Evolutionary conservation across 2,888 invertebrate species (phyloP).

Genomic region (Pocota personata): DNA sequence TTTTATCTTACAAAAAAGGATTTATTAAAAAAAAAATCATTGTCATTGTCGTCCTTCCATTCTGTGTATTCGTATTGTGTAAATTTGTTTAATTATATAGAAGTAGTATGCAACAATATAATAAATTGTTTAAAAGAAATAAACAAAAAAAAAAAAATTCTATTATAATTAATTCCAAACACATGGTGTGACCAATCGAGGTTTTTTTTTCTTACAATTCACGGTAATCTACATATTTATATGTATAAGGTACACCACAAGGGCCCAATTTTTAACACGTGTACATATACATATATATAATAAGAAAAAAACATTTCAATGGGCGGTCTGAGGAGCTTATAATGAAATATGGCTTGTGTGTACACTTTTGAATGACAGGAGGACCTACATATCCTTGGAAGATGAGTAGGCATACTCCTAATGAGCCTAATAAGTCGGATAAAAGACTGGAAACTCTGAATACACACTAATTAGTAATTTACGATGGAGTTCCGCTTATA

Average conservation of each 20-base stretch:
- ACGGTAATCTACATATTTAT: neutral
- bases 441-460: neutral
- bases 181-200: conserved; percentile 22
- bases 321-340: neutral
- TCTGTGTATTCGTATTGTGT: neutral
- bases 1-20: conserved; percentile 10
- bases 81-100: conserved; percentile 14
- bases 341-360: neutral
- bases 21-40: neutral
- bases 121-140: conserved; percentile 9
- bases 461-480: too few relatives aligned
- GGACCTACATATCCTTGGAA: neutral
- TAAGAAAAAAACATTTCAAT: neutral
- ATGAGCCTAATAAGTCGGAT: neutral
- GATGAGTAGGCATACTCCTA: neutral
- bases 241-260: neutral
- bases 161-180: conserved; percentile 19
- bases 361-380: neutral
- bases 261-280: neutral
- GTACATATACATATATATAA: neutral
- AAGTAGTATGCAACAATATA: neutral
- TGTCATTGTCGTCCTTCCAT: neutral
- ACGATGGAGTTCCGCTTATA: too few relatives aligned
- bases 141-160: neutral
- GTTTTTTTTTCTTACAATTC: conserved; percentile 2